phyloP scores from a whole-genome alignment of 2,797 vertebrate species.

The Holocentrus rufus region DNA sequence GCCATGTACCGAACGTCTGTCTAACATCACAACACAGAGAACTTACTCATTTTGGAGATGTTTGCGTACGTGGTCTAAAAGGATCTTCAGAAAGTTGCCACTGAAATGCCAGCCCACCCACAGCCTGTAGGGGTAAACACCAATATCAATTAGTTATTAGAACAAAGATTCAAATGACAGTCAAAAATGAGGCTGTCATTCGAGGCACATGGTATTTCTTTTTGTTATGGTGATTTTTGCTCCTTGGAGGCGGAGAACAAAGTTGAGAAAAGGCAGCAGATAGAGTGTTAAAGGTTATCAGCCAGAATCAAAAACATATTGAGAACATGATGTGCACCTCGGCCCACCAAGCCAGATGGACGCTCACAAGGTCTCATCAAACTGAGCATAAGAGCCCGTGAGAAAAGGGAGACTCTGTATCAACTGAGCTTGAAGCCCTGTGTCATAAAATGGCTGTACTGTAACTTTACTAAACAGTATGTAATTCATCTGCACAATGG shows the following conservation, averaged over 20 bases:
- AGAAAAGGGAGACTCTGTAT: neutral
- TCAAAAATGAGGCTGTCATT: neutral
- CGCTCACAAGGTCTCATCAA: neutral
- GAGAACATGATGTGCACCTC: neutral
- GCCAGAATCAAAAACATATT: neutral
- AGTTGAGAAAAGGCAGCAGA: neutral
- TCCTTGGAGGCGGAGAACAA: neutral
- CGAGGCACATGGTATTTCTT: neutral
- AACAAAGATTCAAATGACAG: neutral
- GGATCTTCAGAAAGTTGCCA: constrained; percentile 66
- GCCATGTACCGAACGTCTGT: constrained; percentile 36
- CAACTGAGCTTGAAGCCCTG: neutral
- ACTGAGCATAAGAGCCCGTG: neutral
- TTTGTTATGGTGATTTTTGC: neutral
- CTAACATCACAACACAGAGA: constrained; percentile 35
- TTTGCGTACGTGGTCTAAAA: constrained; percentile 54
- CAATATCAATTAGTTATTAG: constrained; percentile 26
- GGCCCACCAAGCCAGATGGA: no score
- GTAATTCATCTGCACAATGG: neutral
- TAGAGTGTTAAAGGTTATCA: constrained; percentile 18
- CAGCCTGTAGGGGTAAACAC: constrained; percentile 57
- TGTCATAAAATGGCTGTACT: constrained; percentile 3
- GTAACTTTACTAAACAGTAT: neutral
- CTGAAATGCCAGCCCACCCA: constrained; percentile 57
- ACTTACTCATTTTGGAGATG: constrained; percentile 83